Percentiles rank a stretch among this genome's conserved stretches.
Conservation (phyloP, 1,140 invertebrate species). For the Pissodes strobi region DNA sequence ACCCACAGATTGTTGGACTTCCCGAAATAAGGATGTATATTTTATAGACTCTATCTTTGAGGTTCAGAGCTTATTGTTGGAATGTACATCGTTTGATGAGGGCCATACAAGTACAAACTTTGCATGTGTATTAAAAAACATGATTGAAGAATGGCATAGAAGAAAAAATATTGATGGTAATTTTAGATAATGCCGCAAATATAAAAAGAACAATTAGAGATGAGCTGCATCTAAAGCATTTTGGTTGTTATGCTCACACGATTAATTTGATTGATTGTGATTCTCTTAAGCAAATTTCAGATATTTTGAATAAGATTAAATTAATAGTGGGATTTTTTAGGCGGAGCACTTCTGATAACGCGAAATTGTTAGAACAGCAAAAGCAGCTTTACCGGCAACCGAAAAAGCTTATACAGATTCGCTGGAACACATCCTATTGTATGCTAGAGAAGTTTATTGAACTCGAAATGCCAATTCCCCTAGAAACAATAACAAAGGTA, state of each 20-base stretch:
- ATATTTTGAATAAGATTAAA: conserved; percentile 29
- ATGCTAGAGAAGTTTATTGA: conserved; percentile 33
- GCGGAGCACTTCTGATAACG: conserved; percentile 17
- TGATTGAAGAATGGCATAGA: conserved; percentile 11
- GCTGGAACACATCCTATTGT: conserved; percentile 33
- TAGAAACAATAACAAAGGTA: conserved; percentile 22
- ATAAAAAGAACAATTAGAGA: conserved; percentile 29
- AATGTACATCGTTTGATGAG: conserved; percentile 6
- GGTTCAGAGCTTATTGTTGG: too few relatives aligned
- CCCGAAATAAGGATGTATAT: too few relatives aligned
- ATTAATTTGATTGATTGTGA: conserved; percentile 22
- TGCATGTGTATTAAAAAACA: conserved; percentile 14
- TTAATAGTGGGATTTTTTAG: conserved; percentile 28
- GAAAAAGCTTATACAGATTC: conserved; percentile 25
- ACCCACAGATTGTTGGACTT: too few relatives aligned
- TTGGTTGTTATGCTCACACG: conserved; percentile 32
- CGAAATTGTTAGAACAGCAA: conserved; percentile 28
- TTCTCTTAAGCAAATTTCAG: conserved; percentile 1
- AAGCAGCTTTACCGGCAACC: not conserved
- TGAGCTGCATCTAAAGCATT: conserved; percentile 20
- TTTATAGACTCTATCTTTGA: too few relatives aligned
- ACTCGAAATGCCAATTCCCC: conserved; percentile 35
- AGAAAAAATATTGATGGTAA: conserved; percentile 24
- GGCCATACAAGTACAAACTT: conserved; percentile 6
- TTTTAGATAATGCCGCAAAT: conserved; percentile 33